Base-by-base conservation (phyloP, 2,888 invertebrate species). In the Cephus spinipes region DNA sequence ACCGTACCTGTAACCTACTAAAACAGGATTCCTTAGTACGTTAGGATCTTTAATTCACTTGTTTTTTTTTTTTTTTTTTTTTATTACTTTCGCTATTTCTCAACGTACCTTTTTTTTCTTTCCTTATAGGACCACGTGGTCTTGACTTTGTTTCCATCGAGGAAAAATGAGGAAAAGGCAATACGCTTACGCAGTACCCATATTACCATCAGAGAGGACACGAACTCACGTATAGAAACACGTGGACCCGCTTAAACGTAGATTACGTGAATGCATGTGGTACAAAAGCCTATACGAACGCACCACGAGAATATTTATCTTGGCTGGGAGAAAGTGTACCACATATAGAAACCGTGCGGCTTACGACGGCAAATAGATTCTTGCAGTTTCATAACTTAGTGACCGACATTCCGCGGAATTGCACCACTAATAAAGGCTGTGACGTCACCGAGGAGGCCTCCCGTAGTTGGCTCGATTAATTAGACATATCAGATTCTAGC, bases 331-430 rank as follows among this genome's bases (percentile, higher is more conserved):
- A 89, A 89, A 89, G 89, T 88, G 85, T 86, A 87, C 86, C 85
- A 82, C 85, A 85, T 83, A 83, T 71, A 78, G 76, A 74, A 73
- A 76, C 73, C 11, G 73, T 71, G 68, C 74, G 74, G 78, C n/a
- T 76, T 31, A 73, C 71, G 76, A 77, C 83, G 79, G 84, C 82
- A 83, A 88, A 89, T 89, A 87, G 87, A 89, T 89, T 87, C 89
- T 84, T 89, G 85, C 84, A 88, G 87, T 90, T 90, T 90, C 90
- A 88, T 90, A 90, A 90, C 89, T 88, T 85, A 87, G 83, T 89
- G 89, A 89, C 90, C 89, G 89, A 90, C 88, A 90, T 90, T 87
- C 89, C 89, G 83, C 79, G 79, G 81, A 89, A 89, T 89, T 89
- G 87, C 90, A 86, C 88, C 89, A 85, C 85, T 84, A 86, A 87